Conservation (phyloP, 1,140 invertebrate species). For the Campoletis sonorensis region DNA sequence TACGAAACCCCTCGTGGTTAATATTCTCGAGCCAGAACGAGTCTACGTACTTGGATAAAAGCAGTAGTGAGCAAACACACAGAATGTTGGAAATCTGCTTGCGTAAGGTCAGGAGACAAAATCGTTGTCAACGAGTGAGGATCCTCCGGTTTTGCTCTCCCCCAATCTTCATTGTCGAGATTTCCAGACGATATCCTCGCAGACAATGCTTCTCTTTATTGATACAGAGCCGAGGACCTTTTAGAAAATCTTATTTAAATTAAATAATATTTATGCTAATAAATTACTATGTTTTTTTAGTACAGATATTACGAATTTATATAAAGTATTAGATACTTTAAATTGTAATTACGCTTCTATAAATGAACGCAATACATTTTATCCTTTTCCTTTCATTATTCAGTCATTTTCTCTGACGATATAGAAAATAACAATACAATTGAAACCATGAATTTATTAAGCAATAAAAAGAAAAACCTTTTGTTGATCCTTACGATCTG, state of each 20-base stretch:
- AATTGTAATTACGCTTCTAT: background rate
- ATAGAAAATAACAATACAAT: background rate
- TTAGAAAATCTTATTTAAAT: background rate
- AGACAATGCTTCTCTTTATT: constrained; percentile 11
- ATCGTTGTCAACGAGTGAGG: constrained; percentile 24
- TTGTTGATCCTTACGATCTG: background rate
- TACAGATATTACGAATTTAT: background rate
- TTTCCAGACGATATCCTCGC: constrained; percentile 23
- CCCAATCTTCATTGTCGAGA: constrained; percentile 23
- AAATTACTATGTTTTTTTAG: background rate
- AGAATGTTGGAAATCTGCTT: constrained; percentile 40
- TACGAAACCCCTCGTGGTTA: background rate
- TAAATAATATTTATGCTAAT: background rate
- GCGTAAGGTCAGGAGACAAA: constrained; percentile 41
- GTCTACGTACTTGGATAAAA: constrained; percentile 14
- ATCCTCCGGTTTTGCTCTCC: background rate
- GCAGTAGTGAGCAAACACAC: constrained; percentile 17
- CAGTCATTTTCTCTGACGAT: background rate
- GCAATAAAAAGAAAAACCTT: background rate
- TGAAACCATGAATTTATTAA: background rate
- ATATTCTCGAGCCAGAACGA: background rate
- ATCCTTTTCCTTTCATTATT: background rate
- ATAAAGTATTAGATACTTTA: background rate
- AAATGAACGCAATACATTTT: background rate
- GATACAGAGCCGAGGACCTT: background rate